These are phyloP conservation scores for Dendroctonus ponderosae DNA, from an alignment of 1,140 invertebrate species.

Conservation along the genomic window DNA sequence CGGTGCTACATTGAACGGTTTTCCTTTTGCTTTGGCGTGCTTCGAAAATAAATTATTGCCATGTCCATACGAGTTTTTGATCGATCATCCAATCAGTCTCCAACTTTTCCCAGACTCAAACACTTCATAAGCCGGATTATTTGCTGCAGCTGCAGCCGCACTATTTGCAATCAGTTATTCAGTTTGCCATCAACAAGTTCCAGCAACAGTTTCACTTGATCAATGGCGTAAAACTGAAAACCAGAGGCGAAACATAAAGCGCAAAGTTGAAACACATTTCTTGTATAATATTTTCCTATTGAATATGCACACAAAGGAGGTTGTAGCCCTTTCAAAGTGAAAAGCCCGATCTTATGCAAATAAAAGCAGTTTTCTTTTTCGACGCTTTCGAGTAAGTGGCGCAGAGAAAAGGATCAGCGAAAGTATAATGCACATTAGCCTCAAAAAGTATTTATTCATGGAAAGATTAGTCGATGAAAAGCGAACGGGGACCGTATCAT, in stretches of 20 bases:
- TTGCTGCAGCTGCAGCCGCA: no score
- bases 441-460: conserved; percentile 26
- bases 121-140: no score
- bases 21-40: background rate
- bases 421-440: conserved; percentile 34
- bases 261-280: conserved; percentile 16
- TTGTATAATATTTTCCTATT: conserved; percentile 27
- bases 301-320: conserved; percentile 29
- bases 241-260: conserved; percentile 1
- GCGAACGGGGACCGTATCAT: background rate
- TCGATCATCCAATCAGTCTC: no score
- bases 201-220: no score
- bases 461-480: conserved; percentile 29
- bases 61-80: no score
- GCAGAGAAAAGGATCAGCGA: conserved; percentile 32
- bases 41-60: no score
- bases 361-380: conserved; percentile 32
- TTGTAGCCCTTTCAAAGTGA: conserved; percentile 25
- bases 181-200: no score
- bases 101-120: no score
- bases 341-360: conserved; percentile 33
- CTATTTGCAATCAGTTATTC: no score
- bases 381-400: conserved; percentile 28
- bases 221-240: no score
- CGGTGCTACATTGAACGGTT: conserved; percentile 11